Percentiles rank a stretch among this genome's conserved stretches.
Evolutionary conservation across 1,140 invertebrate species (phyloP).

Genomic region (Hermetia illucens): DNA sequence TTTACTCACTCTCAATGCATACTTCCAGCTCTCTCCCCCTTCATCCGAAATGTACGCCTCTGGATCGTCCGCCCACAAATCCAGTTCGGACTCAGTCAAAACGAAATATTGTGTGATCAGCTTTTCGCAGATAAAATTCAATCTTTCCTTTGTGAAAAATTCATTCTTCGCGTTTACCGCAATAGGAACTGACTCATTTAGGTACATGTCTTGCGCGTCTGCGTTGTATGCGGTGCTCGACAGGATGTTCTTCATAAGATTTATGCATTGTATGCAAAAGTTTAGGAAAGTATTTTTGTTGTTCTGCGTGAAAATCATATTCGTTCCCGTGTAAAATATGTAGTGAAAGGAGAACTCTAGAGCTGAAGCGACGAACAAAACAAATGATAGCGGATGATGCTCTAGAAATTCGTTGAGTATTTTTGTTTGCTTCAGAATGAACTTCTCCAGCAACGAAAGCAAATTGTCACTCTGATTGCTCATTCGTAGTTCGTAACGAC

Average conservation of each 20-base stretch:
- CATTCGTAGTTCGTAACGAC: conserved; percentile 27
- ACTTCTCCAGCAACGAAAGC: conserved; percentile 60
- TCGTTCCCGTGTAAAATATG: conserved; percentile 60
- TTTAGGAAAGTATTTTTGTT: conserved; percentile 62
- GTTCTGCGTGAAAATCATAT: conserved; percentile 34
- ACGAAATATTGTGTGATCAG: conserved; percentile 81
- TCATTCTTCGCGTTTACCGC: conserved; percentile 31
- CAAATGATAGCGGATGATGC: conserved; percentile 60
- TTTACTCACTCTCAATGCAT: conserved; percentile 61
- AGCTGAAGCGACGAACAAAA: conserved; percentile 60
- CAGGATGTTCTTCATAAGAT: conserved; percentile 74
- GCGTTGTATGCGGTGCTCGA: conserved; percentile 56
- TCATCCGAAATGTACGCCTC: conserved; percentile 81
- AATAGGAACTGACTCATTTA: conserved; percentile 29
- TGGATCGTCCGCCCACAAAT: conserved; percentile 79
- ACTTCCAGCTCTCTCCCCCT: conserved; percentile 86
- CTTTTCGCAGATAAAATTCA: conserved; percentile 66
- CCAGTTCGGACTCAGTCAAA: conserved; percentile 67
- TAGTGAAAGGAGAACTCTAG: conserved; percentile 73
- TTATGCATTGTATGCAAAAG: conserved; percentile 79
- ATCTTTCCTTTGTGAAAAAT: conserved; percentile 54
- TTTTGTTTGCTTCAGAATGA: conserved; percentile 66
- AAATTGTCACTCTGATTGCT: conserved; percentile 14
- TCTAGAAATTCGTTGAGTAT: conserved; percentile 60
- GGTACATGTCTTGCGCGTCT: conserved; percentile 12